phyloP scores from a whole-genome alignment of 2,797 vertebrate species.

The Furcifer pardalis region DNA sequence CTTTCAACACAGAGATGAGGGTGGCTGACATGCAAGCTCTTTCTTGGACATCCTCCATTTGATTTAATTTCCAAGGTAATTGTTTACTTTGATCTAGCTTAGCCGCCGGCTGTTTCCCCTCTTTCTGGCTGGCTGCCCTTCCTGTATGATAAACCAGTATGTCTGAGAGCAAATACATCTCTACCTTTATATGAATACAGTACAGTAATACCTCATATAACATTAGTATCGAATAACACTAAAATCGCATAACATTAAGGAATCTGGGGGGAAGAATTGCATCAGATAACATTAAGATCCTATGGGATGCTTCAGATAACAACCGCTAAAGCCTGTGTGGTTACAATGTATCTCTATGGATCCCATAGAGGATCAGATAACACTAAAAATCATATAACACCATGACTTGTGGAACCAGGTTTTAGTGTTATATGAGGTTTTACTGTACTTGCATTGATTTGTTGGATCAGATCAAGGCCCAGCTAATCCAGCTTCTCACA shows the following conservation, averaged over 20 bases:
- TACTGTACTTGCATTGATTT: not conserved
- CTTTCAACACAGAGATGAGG: not conserved
- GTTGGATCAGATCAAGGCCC: not conserved
- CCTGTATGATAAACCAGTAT: not conserved
- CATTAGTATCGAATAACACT: too few relatives aligned
- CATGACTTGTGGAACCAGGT: too few relatives aligned
- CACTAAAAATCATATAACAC: too few relatives aligned
- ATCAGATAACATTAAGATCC: too few relatives aligned
- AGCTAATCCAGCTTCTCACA: not conserved
- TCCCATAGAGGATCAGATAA: too few relatives aligned
- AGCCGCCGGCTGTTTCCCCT: accelerated
- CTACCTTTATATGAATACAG: not conserved
- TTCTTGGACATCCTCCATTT: not conserved
- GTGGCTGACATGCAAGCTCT: not conserved
- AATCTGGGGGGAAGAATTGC: too few relatives aligned
- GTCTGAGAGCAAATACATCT: not conserved
- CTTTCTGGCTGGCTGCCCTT: not conserved
- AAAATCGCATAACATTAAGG: too few relatives aligned
- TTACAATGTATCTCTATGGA: too few relatives aligned
- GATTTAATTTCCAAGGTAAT: constrained; percentile 8
- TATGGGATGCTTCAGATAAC: too few relatives aligned
- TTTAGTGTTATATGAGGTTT: too few relatives aligned
- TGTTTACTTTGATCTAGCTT: not conserved
- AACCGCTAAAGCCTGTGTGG: too few relatives aligned
- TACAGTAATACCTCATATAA: too few relatives aligned